phyloP scores from a whole-genome alignment of 2,797 vertebrate genomes.

The Chromobotia macracanthus region DNA sequence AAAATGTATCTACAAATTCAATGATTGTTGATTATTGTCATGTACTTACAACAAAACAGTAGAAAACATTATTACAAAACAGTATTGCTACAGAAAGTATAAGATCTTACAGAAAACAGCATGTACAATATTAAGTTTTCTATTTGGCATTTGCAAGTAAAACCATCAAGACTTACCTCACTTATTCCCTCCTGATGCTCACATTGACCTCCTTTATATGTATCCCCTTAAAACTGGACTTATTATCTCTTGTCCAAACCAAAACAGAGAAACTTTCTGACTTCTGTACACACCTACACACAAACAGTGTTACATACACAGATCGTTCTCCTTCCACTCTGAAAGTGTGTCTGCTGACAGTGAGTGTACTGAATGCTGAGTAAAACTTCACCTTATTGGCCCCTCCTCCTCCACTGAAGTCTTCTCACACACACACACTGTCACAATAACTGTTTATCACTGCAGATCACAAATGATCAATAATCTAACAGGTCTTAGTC shows the following conservation, averaged over 20 bases:
- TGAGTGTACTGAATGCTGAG: not conserved
- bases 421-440: conserved; percentile 30
- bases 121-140: not conserved
- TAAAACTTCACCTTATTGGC: conserved; percentile 45
- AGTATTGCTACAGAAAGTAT: not conserved
- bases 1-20: too few relatives aligned
- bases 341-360: conserved; percentile 21
- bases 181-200: not conserved
- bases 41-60: not conserved
- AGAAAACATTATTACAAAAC: too few relatives aligned
- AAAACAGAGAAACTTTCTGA: conserved; percentile 5
- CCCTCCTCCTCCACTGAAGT: conserved; percentile 38
- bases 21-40: too few relatives aligned
- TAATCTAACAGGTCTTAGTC: not conserved
- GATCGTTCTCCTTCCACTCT: not conserved
- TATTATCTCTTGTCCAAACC: conserved; percentile 14
- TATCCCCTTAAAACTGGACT: conserved; percentile 9
- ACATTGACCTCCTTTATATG: conserved; percentile 34
- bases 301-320: conserved; percentile 9
- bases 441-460: not conserved
- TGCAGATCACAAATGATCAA: not conserved
- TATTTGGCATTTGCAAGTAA: not conserved
- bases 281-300: conserved; percentile 4
- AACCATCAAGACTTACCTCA: conserved; percentile 36
- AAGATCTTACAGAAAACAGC: not conserved